Evolutionary conservation across 2,888 invertebrate genomes (phyloP).

Genomic region (Scaptomyza parva): DNA sequence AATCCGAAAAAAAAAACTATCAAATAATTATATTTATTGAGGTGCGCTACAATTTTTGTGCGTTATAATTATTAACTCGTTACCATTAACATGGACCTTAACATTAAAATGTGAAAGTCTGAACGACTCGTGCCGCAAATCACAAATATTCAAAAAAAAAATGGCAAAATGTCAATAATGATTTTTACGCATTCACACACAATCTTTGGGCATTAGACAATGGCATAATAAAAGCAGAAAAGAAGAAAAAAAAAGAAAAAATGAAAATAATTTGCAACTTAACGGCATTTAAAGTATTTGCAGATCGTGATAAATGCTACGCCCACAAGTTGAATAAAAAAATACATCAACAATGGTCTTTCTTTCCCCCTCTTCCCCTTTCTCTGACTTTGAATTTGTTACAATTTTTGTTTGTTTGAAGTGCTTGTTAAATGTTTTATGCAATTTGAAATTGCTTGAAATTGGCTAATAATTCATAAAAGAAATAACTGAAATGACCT

Average conservation of each 20-base stretch:
- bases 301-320: slow-evolving; percentile 71
- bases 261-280: slow-evolving; percentile 53
- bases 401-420: slow-evolving; percentile 43
- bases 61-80: slow-evolving; percentile 50
- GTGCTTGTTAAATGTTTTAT: slow-evolving; percentile 45
- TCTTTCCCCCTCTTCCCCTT: background rate
- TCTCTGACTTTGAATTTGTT: slow-evolving; percentile 37
- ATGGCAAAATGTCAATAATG: slow-evolving; percentile 42
- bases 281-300: slow-evolving; percentile 63
- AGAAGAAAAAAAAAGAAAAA: background rate
- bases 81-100: slow-evolving; percentile 37
- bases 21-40: slow-evolving; percentile 4
- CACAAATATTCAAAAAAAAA: slow-evolving; percentile 9
- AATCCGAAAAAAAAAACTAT: no score
- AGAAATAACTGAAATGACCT: slow-evolving; percentile 36
- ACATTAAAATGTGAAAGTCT: slow-evolving; percentile 69
- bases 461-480: slow-evolving; percentile 44
- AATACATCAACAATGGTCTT: slow-evolving; percentile 37
- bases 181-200: slow-evolving; percentile 34
- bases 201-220: slow-evolving; percentile 10
- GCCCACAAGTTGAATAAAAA: slow-evolving; percentile 65
- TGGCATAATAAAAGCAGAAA: background rate
- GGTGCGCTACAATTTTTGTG: slow-evolving; percentile 1
- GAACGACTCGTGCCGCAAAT: slow-evolving; percentile 46
- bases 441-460: slow-evolving; percentile 24